Percentiles rank a stretch among this genome's conserved stretches.
These are phyloP conservation scores for Zhuqinia jingwanae DNA, from an alignment of 2,888 invertebrate genomes.

Conservation along the genomic window DNA sequence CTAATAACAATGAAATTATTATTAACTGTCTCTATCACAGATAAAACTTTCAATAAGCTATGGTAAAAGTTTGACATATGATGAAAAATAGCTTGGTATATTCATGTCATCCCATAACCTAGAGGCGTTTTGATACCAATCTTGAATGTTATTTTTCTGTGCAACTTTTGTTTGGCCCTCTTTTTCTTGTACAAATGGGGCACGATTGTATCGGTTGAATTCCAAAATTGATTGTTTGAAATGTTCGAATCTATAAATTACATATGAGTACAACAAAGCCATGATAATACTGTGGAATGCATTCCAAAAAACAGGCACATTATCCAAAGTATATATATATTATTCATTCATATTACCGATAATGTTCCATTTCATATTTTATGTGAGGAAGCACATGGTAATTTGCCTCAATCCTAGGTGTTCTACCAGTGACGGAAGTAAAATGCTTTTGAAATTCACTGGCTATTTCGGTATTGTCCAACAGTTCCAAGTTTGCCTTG, in stretches of 20 bases:
- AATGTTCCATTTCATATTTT: conserved; percentile 64
- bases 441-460: conserved; percentile 67
- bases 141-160: conserved; percentile 71
- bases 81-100: conserved; percentile 67
- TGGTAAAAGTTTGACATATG: conserved; percentile 76
- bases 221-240: conserved; percentile 70
- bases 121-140: conserved; percentile 72
- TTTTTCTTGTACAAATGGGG: conserved; percentile 69
- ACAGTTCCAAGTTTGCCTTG: conserved; percentile 71
- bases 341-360: too few species aligned
- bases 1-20: too few species aligned
- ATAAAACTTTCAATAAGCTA: conserved; percentile 5
- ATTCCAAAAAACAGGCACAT: too few species aligned
- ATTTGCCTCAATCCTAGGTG: conserved; percentile 71
- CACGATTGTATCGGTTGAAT: conserved; percentile 73
- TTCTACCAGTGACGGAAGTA: conserved; percentile 70
- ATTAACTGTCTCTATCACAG: too few species aligned
- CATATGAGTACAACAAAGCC: not conserved
- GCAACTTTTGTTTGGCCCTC: conserved; percentile 62
- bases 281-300: too few species aligned
- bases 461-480: conserved; percentile 62
- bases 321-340: too few species aligned
- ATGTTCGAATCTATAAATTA: conserved; percentile 67
- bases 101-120: conserved; percentile 76
- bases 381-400: conserved; percentile 73